phyloP scores from a whole-genome alignment of 2,888 invertebrate genomes.

The Tetragonisca angustula region DNA sequence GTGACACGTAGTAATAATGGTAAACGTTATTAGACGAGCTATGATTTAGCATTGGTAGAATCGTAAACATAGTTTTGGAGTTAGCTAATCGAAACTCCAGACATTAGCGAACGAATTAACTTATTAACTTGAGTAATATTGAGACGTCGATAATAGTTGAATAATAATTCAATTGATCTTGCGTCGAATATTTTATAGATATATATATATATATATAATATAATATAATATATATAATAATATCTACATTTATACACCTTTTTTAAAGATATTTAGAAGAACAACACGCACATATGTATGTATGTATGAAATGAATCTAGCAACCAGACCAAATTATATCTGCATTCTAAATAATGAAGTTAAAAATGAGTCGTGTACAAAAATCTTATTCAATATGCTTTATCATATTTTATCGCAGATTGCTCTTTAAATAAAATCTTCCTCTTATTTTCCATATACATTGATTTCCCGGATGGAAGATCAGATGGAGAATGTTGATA shows the following conservation, averaged over 20 bases:
- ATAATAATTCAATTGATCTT: background rate
- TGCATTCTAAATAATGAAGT: background rate
- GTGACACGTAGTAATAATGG: conserved; percentile 23
- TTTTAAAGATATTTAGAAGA: conserved; percentile 22
- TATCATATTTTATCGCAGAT: too few species aligned
- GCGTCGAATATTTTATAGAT: conserved; percentile 26
- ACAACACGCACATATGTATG: background rate
- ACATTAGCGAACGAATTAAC: conserved; percentile 41
- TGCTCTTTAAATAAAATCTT: too few species aligned
- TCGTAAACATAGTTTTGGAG: conserved; percentile 13
- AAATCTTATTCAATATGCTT: background rate
- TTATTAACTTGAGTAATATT: conserved; percentile 38
- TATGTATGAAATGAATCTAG: background rate
- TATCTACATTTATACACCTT: background rate
- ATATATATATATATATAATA: background rate
- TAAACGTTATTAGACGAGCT: conserved; percentile 18
- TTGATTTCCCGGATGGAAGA: too few species aligned
- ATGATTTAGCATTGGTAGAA: conserved; percentile 31
- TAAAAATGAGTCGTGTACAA: background rate
- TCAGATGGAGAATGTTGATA: too few species aligned
- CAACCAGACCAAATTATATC: background rate
- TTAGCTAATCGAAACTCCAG: background rate
- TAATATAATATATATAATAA: background rate
- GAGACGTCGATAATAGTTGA: background rate
- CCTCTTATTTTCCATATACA: too few species aligned